These are phyloP conservation scores for Regulus satrapa DNA, from an alignment of 2,113 vertebrate genomes.

Conservation along the genomic window DNA sequence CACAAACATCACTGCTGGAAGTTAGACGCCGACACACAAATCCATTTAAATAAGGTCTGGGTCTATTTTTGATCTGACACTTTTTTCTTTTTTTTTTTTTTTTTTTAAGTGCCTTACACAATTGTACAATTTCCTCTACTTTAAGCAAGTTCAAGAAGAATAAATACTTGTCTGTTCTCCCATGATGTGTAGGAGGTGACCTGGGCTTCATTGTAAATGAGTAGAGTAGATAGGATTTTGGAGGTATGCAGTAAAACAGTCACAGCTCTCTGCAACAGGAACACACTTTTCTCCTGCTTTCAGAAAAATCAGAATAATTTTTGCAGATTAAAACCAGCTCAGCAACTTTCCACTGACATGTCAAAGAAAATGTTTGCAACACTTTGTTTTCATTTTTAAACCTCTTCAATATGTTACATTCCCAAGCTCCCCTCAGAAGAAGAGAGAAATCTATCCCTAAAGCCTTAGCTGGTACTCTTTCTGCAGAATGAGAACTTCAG, in stretches of 20 bases:
- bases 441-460: not conserved
- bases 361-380: not conserved
- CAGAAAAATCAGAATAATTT: not conserved
- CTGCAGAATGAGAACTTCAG: no score
- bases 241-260: not conserved
- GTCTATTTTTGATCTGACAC: constrained; percentile 5
- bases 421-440: not conserved
- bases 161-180: constrained; percentile 5
- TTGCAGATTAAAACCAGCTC: not conserved
- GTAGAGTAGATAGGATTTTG: not conserved
- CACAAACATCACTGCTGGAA: not conserved
- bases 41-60: not conserved
- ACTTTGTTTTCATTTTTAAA: not conserved
- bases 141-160: not conserved
- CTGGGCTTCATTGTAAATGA: not conserved
- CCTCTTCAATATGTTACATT: not conserved
- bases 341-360: not conserved
- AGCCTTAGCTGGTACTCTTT: no score
- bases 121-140: not conserved
- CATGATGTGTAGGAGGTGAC: not conserved
- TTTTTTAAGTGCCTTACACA: no score
- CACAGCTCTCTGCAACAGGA: not conserved
- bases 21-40: not conserved
- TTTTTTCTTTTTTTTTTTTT: no score
- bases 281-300: not conserved